Evolutionary conservation across 2,797 vertebrate genomes (phyloP), one percentile per base, ranked within the genome.

Genomic region (Melanotaenia trifasciata): DNA sequence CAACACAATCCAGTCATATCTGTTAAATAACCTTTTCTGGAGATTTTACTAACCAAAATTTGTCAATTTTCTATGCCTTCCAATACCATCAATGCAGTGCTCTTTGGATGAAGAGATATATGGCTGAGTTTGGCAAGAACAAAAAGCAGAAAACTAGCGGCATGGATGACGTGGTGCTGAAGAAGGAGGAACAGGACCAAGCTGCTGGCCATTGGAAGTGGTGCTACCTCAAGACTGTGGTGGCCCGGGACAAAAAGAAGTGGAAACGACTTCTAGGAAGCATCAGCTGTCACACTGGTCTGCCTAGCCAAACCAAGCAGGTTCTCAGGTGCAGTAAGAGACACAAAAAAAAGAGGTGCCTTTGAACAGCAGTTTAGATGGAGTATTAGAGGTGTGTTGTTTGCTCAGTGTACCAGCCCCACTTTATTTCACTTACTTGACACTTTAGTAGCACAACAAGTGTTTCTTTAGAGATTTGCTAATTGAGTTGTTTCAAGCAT

Each of bases 151-250:
- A 83, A 71, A 69, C 33, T 1, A 84, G 80, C 14, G 45, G 65
- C 35, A 32, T 68, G 33, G 82, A 90, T 20, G 69, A 80, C 63
- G 74, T 88, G 59, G n/a, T 76, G 20, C 58, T 45, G 58, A 85
- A 80, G 40, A 54, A 82, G 62, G 79, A 87, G 32, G 24, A 88
- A 5, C 58, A 59, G 63, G 92, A 95, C 54, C 89, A 28, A 59
- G 79, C 91, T 12, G 76, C 58, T n/a, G 95, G 95, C 18, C 90
- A 94, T 73, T 98, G 97, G 97, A 99, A 96, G 92, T 90, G 84
- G 53, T 80, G 92, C 50, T 96, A 95, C 76, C 94, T 98, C 67
- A 79, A 76, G 47, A 94, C 93, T 73, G 89, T 94, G 38, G 88
- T 90, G 0, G 72, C 87, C 12, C 64, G 78, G 72, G 89, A 94